A percentile compares a stretch with the other conserved stretches of the same genome.
These are phyloP conservation scores for Ammodytes dubius DNA, from an alignment of 2,113 vertebrate genomes.

Conservation along the genomic window DNA sequence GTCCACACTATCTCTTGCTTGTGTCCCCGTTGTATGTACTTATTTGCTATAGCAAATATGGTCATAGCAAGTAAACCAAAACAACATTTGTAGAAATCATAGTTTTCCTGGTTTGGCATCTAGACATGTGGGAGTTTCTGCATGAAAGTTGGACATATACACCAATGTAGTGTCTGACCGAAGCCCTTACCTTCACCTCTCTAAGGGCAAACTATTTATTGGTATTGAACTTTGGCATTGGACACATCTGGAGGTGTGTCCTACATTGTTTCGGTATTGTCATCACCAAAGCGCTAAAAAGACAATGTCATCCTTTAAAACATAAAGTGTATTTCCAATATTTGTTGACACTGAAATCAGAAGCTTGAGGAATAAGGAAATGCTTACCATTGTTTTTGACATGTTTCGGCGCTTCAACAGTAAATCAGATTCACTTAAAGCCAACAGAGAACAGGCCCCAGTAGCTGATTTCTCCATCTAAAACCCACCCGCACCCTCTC, in stretches of 20 bases:
- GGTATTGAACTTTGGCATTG: neutral
- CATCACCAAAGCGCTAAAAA: neutral
- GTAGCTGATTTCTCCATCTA: slow-evolving; percentile 59
- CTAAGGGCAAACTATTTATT: neutral
- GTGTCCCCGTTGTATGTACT: neutral
- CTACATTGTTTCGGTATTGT: neutral
- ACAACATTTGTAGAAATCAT: neutral
- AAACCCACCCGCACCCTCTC: slow-evolving; percentile 14
- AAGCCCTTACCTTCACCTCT: neutral
- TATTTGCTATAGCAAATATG: neutral
- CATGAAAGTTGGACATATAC: neutral
- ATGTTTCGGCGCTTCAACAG: slow-evolving; percentile 36
- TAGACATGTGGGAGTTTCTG: too few relatives aligned
- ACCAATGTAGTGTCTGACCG: neutral
- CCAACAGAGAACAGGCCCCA: slow-evolving; percentile 66
- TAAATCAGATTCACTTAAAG: slow-evolving; percentile 66
- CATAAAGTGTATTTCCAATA: neutral
- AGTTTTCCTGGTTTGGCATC: neutral
- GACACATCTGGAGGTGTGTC: neutral
- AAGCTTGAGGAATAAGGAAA: slow-evolving; percentile 27
- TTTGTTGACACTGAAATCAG: neutral
- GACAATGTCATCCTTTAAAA: neutral
- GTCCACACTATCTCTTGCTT: neutral
- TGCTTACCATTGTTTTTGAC: slow-evolving; percentile 25
- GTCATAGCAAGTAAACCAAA: neutral